Conservation (phyloP, 2,888 invertebrate species). For the Eristalis intricaria region DNA sequence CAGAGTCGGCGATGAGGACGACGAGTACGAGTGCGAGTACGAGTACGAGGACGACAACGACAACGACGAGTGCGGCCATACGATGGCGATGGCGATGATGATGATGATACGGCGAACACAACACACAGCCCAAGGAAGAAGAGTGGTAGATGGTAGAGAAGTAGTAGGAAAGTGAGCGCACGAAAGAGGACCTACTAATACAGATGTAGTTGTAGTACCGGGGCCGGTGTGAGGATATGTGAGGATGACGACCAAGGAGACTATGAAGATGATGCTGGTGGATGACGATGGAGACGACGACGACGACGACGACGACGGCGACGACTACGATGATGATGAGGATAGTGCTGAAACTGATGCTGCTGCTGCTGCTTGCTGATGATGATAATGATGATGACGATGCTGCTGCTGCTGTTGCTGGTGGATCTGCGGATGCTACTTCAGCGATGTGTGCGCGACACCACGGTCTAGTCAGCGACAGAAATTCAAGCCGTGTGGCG, state of each 20-base stretch:
- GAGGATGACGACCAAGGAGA: slow-evolving; percentile 64
- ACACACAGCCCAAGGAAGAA: slow-evolving; percentile 56
- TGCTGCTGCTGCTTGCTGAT: slow-evolving; percentile 14
- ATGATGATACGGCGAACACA: slow-evolving; percentile 59
- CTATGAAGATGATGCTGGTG: slow-evolving; percentile 61
- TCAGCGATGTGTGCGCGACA: slow-evolving; percentile 42
- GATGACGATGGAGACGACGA: slow-evolving; percentile 29
- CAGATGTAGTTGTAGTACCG: slow-evolving; percentile 21
- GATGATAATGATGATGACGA: slow-evolving; percentile 44
- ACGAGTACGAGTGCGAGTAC: slow-evolving; percentile 40
- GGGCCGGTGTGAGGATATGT: slow-evolving; percentile 54
- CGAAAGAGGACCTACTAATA: slow-evolving; percentile 68
- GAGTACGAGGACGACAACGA: slow-evolving; percentile 61
- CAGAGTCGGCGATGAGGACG: slow-evolving; percentile 74
- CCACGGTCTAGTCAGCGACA: slow-evolving; percentile 64
- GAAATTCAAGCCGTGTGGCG: slow-evolving; percentile 71
- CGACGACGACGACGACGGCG: slow-evolving; percentile 29
- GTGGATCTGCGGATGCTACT: not conserved
- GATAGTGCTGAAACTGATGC: slow-evolving; percentile 42
- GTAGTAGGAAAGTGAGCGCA: slow-evolving; percentile 29
- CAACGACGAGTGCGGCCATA: slow-evolving; percentile 12
- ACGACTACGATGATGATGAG: slow-evolving; percentile 40
- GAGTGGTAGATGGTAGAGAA: slow-evolving; percentile 21
- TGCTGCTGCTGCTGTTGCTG: slow-evolving; percentile 44
- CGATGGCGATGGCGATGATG: slow-evolving; percentile 48